A percentile compares a stretch with the other conserved stretches of the same genome.
Conservation (phyloP, 2,888 invertebrate species). For the Pediacus dermestoides region DNA sequence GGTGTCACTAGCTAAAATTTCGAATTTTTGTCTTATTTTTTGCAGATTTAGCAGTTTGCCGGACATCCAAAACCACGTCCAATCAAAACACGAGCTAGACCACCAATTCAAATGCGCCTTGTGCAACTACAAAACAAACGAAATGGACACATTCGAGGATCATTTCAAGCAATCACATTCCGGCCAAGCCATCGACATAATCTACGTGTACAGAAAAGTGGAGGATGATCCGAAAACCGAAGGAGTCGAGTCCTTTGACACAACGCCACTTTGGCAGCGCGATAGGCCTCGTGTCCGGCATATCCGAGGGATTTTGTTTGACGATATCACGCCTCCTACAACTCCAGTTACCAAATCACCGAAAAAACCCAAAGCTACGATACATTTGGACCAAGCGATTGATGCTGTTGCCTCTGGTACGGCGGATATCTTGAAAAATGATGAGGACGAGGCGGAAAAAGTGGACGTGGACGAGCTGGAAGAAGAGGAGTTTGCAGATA, state of each 20-base stretch:
- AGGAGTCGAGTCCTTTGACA: constrained; percentile 51
- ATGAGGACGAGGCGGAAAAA: constrained; percentile 15
- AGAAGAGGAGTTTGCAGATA: constrained; percentile 14
- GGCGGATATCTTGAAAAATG: constrained; percentile 15
- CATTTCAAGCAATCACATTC: constrained; percentile 62
- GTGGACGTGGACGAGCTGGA: constrained; percentile 21
- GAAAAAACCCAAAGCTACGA: constrained; percentile 26
- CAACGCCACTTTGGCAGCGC: constrained; percentile 61
- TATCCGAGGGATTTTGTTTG: constrained; percentile 58
- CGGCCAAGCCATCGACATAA: constrained; percentile 45
- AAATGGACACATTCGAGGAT: constrained; percentile 55
- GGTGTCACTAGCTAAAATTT: too few species aligned
- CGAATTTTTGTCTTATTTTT: too few species aligned
- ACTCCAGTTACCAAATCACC: constrained; percentile 25
- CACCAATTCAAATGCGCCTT: constrained; percentile 69
- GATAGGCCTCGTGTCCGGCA: constrained; percentile 53
- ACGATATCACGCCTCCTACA: constrained; percentile 50
- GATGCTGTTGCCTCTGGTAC: constrained; percentile 40
- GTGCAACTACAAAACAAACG: constrained; percentile 59
- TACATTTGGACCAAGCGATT: constrained; percentile 34
- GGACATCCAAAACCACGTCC: constrained; percentile 61
- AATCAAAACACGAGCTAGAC: constrained; percentile 59
- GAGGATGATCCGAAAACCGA: constrained; percentile 35
- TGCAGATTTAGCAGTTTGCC: too few species aligned
- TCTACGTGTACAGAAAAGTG: constrained; percentile 58